A percentile compares a stretch with the other conserved stretches of the same genome.
Evolutionary conservation across 92 coral and sea anemone species (phyloP).

Genomic region (Isaurus tuberculatus): DNA sequence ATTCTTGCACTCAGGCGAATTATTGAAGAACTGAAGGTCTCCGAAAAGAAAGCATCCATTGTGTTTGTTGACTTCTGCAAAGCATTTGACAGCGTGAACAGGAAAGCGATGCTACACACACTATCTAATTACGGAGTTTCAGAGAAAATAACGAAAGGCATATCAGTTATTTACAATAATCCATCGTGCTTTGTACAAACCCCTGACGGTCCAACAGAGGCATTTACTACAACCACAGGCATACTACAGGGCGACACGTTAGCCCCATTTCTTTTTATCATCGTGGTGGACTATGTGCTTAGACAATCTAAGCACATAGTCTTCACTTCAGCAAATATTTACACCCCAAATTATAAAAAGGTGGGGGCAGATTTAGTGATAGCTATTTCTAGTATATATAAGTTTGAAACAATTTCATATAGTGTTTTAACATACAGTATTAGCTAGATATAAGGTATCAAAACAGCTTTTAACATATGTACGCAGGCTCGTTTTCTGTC

Average conservation of each 20-base stretch:
- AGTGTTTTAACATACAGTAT: too few species aligned
- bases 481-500: too few species aligned
- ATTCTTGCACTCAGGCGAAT: not conserved
- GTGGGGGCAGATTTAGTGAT: too few species aligned
- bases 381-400: too few species aligned
- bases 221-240: not conserved
- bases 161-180: not conserved
- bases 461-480: too few species aligned
- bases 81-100: not conserved
- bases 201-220: not conserved
- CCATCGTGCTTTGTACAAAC: not conserved
- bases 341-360: too few species aligned
- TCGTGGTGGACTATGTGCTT: not conserved
- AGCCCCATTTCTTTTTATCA: not conserved
- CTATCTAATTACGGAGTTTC: not conserved
- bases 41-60: not conserved
- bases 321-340: too few species aligned
- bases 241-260: not conserved
- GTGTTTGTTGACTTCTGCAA: constrained; percentile 3
- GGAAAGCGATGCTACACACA: constrained; percentile 6
- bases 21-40: constrained; percentile 5
- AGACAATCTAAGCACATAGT: too few species aligned
- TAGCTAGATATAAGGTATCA: too few species aligned
- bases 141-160: not conserved
- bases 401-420: too few species aligned